Evolutionary conservation across 35 echinoderm and acorn worm species (phyloP), one percentile per base, ranked within the genome.

Genomic region (Patiria miniata): DNA sequence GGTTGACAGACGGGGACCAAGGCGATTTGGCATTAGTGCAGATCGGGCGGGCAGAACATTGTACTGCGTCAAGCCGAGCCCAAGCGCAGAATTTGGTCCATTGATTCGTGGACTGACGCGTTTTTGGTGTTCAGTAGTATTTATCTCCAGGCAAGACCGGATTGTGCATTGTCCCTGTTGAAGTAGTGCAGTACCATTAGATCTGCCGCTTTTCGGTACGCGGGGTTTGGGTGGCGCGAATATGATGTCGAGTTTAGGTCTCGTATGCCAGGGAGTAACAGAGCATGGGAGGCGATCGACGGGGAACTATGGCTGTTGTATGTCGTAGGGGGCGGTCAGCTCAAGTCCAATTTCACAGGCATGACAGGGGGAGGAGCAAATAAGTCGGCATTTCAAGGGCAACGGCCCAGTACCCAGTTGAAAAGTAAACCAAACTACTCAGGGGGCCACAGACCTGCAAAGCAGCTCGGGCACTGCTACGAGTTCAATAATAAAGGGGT

Each of bases 261-360:
- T 8, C 14, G 78, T 8, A 39, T 47, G 34, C 4, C 39, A 21
- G 21, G 3, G 3, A 39, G 7, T 39, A 39, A 42, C 36, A 3
- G 3, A 40, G 36, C 18, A 47, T 81, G 78, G 78, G 36, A 39
- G 9, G 21, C 51, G 3, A 42, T 81, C 17, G 78, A 81, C 21
- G 78, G 78, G 12, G 78, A 81, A 21, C 34, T 81, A 8, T 81
- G 78, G 78, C 6, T 21, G 10, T 50, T 81, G n/a, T 42, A 81
- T 42, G 39, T 81, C 1, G 34, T 47, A 2, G 16, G 39, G 22
- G 18, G 39, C 19, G 34, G 34, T 3, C 76, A 30, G 32, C 39
- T 33, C 33, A 78, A 47, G 42, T 47, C 42, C 42, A 28, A 18
- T 69, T 5, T 1, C 76, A 30, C 39, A n/a, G n/a, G n/a, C n/a